A percentile compares a stretch with the other conserved stretches of the same genome.
Evolutionary conservation across 2,888 invertebrate genomes (phyloP).

Genomic region (Perdita meconis): DNA sequence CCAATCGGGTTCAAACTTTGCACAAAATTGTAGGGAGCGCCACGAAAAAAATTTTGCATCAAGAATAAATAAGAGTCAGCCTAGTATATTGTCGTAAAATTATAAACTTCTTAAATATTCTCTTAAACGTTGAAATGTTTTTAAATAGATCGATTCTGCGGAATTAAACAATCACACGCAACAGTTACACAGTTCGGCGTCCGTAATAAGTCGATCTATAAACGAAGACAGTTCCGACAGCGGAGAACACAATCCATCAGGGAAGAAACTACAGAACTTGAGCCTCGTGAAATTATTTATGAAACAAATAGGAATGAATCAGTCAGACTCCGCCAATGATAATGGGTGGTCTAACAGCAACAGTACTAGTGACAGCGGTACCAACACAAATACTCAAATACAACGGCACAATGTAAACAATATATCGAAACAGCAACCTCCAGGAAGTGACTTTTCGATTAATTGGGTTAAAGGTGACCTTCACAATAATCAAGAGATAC

Average conservation of each 20-base stretch:
- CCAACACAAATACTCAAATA: slow-evolving; percentile 78
- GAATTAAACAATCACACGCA: slow-evolving; percentile 79
- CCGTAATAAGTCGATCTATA: slow-evolving; percentile 79
- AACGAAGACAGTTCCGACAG: slow-evolving; percentile 82
- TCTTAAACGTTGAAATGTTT: slow-evolving; percentile 13
- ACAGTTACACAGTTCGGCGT: slow-evolving; percentile 78
- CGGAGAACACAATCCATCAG: slow-evolving; percentile 73
- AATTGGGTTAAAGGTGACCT: slow-evolving; percentile 82
- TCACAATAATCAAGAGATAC: slow-evolving; percentile 67
- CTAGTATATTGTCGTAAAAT: not conserved
- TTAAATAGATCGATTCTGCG: slow-evolving; percentile 80
- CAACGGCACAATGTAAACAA: slow-evolving; percentile 76
- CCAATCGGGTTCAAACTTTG: too few relatives aligned
- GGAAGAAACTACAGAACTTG: slow-evolving; percentile 88
- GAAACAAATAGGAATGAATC: slow-evolving; percentile 94
- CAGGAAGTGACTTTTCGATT: slow-evolving; percentile 80
- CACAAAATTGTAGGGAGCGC: too few relatives aligned
- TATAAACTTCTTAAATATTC: not conserved
- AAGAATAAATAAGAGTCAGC: too few relatives aligned
- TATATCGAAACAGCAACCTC: slow-evolving; percentile 62
- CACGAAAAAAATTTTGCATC: too few relatives aligned
- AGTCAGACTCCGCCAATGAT: slow-evolving; percentile 88
- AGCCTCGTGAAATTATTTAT: slow-evolving; percentile 95
- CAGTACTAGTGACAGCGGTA: slow-evolving; percentile 87
- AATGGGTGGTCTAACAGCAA: slow-evolving; percentile 90